Evolutionary conservation across 1,140 invertebrate species (phyloP), one percentile per base, ranked within the genome.

Genomic region (Scaptomyza graminum): DNA sequence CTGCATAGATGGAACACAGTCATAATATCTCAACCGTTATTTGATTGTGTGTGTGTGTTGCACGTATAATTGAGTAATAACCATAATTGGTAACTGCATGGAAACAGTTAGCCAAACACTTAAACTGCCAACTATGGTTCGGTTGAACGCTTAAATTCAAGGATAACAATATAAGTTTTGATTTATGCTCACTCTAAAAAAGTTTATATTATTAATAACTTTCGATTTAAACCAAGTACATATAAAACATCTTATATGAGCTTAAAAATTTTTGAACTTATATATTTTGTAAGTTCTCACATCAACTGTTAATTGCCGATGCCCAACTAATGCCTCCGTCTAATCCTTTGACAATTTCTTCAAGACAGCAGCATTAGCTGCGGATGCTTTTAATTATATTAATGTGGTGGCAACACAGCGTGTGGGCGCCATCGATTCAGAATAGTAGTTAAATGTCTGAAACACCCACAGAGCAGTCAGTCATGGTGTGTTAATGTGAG

Each of bases 301-400:
- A 47, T 47, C 16, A 12, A 5, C 11, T 12, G 46, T 8, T 13
- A 18, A 37, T 34, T 8, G 15, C 15, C 37, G 41, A 16, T 73
- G 63, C 47, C 68, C 67, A 81, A 82, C 65, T 77, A 81, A 68
- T 63, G 43, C 5, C 1, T 41, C 46, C 61, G 66, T 74, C 31
- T 73, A 67, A 84, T 79, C 76, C 73, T 51, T 63, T 63, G 16
- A 34, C 46, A 60, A 41, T 9, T 46, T 55, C 4, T 46, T 34
- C 11, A 15, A 15, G 7, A 28, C 22, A 56, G 34, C 16, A 15
- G 52, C 18, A 15, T 51, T 47, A 51, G 50, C 59, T 46, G 54
- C 68, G 56, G 55, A 57, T 41, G 51, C 70, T 75, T 85, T 87
- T 85, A 85, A 85, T 85, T 85, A 81, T 85, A 70, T 59, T 81